These are phyloP conservation scores for Leptinotarsa texana DNA, from an alignment of 1,140 invertebrate genomes.

Conservation along the genomic window DNA sequence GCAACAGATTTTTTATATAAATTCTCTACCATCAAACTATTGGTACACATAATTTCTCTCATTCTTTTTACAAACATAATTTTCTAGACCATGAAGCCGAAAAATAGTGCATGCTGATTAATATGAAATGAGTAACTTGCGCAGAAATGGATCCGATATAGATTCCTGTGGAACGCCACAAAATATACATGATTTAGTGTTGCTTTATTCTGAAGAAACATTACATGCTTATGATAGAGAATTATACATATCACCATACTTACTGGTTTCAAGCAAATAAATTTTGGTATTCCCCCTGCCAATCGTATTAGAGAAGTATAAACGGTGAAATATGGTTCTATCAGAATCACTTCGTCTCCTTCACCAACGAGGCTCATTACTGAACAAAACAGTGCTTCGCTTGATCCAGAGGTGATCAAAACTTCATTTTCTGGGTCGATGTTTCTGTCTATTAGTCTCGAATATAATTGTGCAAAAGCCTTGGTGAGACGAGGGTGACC, in stretches of 20 bases:
- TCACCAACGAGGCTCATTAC: constrained; percentile 78
- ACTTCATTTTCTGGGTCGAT: constrained; percentile 69
- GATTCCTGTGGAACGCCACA: not conserved
- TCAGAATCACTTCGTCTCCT: constrained; percentile 93
- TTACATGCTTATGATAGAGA: not conserved
- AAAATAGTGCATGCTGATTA: not conserved
- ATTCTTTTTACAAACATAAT: no score
- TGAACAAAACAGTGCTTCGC: constrained; percentile 81
- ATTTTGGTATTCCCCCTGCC: constrained; percentile 84
- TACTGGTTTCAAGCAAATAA: constrained; percentile 83
- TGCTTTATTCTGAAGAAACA: not conserved
- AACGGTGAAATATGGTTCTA: constrained; percentile 98
- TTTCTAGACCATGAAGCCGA: no score
- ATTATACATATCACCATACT: not conserved
- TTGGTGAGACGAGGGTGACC: constrained; percentile 86
- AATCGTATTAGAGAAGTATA: constrained; percentile 90
- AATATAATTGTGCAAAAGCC: constrained; percentile 82
- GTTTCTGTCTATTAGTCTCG: constrained; percentile 69
- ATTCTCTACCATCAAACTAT: no score
- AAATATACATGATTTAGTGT: no score
- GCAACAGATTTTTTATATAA: no score
- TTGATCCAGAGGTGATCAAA: constrained; percentile 87
- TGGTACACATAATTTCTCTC: no score
- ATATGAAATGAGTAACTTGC: constrained; percentile 54
- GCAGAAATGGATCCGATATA: not conserved